These are phyloP conservation scores for Hanleya hanleyi DNA, from an alignment of 2,888 invertebrate genomes.

Conservation along the genomic window DNA sequence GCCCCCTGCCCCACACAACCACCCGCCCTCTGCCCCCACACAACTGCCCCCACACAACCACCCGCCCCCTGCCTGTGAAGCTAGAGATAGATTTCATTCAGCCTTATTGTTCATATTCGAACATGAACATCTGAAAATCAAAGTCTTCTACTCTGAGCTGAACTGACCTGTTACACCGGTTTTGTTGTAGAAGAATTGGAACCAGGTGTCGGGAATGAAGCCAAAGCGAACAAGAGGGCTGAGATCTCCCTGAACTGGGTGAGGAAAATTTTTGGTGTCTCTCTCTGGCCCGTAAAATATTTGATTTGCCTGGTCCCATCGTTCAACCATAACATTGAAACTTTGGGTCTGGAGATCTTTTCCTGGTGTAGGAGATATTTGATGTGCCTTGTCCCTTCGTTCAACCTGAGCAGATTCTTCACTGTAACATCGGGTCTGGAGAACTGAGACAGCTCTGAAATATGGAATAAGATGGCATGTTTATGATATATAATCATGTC, in stretches of 20 bases:
- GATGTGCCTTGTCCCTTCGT: conserved; percentile 3
- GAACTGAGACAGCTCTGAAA: background rate
- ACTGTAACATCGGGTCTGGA: background rate
- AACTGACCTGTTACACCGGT: conserved; percentile 83
- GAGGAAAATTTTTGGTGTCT: conserved; percentile 84
- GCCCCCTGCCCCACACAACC: no score
- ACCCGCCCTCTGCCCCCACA: no score
- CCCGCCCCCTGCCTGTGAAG: no score
- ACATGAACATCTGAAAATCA: no score
- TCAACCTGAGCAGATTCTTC: background rate
- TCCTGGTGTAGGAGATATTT: background rate
- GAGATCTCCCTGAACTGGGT: conserved; percentile 80
- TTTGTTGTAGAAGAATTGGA: conserved; percentile 94
- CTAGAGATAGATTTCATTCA: no score
- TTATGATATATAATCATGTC: no score
- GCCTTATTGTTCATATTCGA: no score
- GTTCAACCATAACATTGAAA: conserved; percentile 22
- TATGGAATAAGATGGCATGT: no score
- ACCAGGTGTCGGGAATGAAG: conserved; percentile 97
- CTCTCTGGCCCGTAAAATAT: conserved; percentile 77
- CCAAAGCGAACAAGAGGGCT: conserved; percentile 87
- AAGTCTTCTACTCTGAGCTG: no score
- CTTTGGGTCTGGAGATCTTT: conserved; percentile 5
- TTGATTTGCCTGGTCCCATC: conserved; percentile 64
- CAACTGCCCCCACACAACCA: no score